These are phyloP conservation scores for Liopterus haemorrhoidalis DNA, from an alignment of 2,888 invertebrate species.

Conservation along the genomic window DNA sequence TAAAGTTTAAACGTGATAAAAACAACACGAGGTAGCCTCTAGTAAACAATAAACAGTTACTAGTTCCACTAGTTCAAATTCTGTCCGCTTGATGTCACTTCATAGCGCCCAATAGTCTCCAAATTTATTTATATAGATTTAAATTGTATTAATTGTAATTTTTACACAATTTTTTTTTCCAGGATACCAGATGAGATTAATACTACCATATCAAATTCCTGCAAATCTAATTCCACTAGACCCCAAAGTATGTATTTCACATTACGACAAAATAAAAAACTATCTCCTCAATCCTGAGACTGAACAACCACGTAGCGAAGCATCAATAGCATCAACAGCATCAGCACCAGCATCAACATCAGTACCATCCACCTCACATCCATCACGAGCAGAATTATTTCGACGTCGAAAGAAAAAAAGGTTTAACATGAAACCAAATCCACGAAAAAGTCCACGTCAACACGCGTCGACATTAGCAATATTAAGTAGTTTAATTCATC, in stretches of 20 bases:
- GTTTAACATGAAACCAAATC: constrained; percentile 40
- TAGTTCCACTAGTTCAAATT: too few species aligned
- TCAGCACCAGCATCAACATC: constrained; percentile 34
- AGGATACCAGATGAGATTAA: constrained; percentile 57
- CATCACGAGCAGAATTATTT: constrained; percentile 29
- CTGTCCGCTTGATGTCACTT: too few species aligned
- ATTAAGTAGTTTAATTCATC: constrained; percentile 60
- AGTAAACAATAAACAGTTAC: too few species aligned
- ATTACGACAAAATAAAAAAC: constrained; percentile 41
- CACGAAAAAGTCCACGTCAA: constrained; percentile 79
- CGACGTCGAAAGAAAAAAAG: constrained; percentile 15
- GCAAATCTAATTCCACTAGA: constrained; percentile 55
- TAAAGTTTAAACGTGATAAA: too few species aligned
- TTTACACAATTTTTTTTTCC: constrained; percentile 37
- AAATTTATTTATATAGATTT: constrained; percentile 11
- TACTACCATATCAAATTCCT: constrained; percentile 72
- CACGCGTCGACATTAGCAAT: constrained; percentile 84
- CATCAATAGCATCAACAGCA: constrained; percentile 39
- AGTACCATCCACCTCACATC: constrained; percentile 37
- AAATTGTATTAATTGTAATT: constrained; percentile 19
- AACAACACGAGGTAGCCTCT: too few species aligned
- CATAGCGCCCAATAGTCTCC: too few species aligned
- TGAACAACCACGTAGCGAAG: constrained; percentile 41
- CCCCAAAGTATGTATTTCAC: constrained; percentile 48
- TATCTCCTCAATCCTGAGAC: constrained; percentile 6